Conservation (phyloP, 2,888 invertebrate genomes). For the Drosophila picticornis region DNA sequence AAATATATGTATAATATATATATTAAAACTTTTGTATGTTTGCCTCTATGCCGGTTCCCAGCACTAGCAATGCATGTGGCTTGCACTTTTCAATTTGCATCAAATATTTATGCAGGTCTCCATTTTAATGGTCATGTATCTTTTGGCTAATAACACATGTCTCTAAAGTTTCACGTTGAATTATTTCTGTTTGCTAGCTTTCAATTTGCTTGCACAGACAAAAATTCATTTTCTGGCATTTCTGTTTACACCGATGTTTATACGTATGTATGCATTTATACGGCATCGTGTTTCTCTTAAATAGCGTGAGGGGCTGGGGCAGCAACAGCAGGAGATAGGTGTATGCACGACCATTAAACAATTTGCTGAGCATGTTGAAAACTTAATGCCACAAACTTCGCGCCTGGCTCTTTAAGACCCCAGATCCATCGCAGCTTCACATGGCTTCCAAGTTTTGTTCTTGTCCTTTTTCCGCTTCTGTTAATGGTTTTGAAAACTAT, state of each 20-base stretch:
- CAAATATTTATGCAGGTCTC: conserved; percentile 51
- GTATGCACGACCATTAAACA: conserved; percentile 51
- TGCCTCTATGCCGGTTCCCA: conserved; percentile 12
- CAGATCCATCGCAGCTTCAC: conserved; percentile 28
- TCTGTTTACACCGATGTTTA: conserved; percentile 20
- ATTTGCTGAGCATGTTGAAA: conserved; percentile 67
- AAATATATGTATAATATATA: too few species aligned
- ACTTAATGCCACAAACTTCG: conserved; percentile 66
- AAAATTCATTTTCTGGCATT: conserved; percentile 36
- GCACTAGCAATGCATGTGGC: conserved; percentile 39
- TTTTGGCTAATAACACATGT: conserved; percentile 67
- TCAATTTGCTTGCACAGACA: conserved; percentile 48
- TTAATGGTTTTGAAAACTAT: conserved; percentile 74
- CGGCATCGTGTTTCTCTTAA: conserved; percentile 20
- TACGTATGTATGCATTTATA: conserved; percentile 3
- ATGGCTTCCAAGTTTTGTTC: conserved; percentile 34
- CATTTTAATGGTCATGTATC: conserved; percentile 41
- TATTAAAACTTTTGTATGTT: conserved; percentile 7
- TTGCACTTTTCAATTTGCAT: conserved; percentile 61
- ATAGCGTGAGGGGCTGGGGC: neutral
- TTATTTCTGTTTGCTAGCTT: conserved; percentile 51
- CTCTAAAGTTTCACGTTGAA: conserved; percentile 48
- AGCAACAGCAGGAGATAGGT: neutral
- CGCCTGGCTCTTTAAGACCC: conserved; percentile 49
- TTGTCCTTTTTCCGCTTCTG: conserved; percentile 29